Percentiles rank a stretch among this genome's conserved stretches.
Evolutionary conservation across 2,113 vertebrate species (phyloP).

Genomic region (Todiramphus chloris): DNA sequence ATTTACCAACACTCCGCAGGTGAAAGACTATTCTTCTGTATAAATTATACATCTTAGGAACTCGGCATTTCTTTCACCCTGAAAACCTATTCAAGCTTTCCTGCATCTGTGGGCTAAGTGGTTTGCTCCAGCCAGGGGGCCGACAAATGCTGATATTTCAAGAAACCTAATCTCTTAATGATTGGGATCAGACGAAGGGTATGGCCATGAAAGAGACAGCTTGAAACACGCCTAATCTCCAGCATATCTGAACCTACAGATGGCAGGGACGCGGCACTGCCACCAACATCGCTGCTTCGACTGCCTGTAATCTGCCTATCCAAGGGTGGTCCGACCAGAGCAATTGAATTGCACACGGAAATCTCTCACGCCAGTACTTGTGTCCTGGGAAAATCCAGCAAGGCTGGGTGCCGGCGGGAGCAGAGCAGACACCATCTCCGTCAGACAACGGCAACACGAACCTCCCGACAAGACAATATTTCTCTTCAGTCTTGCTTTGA

Average conservation of each 20-base stretch:
- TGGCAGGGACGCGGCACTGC: not conserved
- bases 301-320: not conserved
- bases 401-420: fast-evolving
- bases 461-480: not conserved
- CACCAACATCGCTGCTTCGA: slow-evolving; percentile 1
- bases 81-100: slow-evolving; percentile 57
- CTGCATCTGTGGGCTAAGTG: not conserved
- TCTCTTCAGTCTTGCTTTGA: not conserved
- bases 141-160: slow-evolving; percentile 66
- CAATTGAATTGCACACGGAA: not conserved
- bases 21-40: slow-evolving; percentile 5
- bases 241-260: slow-evolving; percentile 24
- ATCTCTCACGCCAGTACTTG: not conserved
- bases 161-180: slow-evolving; percentile 79
- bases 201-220: slow-evolving; percentile 41
- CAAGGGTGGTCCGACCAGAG: not conserved
- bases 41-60: slow-evolving; percentile 29
- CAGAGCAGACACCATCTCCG: not conserved
- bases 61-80: slow-evolving; percentile 39
- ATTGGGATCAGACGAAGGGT: slow-evolving; percentile 56
- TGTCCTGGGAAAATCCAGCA: not conserved
- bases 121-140: slow-evolving; percentile 27
- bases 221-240: slow-evolving; percentile 66
- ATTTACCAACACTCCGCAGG: not conserved
- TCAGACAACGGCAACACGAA: not conserved